Conservation (phyloP, 2,797 vertebrate species). For the Naso thynnoides region DNA sequence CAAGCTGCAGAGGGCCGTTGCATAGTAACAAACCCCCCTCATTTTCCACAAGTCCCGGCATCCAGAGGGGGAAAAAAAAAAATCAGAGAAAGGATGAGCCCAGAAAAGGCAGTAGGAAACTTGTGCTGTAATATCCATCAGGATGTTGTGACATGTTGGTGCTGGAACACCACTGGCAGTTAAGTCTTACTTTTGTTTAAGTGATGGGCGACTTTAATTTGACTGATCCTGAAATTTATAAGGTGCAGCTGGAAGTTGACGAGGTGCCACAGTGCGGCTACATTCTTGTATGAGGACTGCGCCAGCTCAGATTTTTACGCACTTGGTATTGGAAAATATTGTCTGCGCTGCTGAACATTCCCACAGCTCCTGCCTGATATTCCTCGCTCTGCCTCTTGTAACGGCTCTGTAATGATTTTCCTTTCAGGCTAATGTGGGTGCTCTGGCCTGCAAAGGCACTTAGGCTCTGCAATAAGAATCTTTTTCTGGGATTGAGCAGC, state of each 20-base stretch:
- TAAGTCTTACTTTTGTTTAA: constrained; percentile 55
- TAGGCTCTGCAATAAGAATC: constrained; percentile 59
- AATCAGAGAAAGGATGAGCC: constrained; percentile 51
- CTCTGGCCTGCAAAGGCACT: constrained; percentile 38
- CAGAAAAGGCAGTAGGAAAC: constrained; percentile 72
- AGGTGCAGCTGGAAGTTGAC: constrained; percentile 43
- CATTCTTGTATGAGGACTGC: constrained; percentile 2
- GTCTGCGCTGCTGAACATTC: constrained; percentile 50
- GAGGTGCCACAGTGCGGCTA: constrained; percentile 20
- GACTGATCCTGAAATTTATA: constrained; percentile 44
- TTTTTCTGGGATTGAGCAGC: constrained; percentile 58
- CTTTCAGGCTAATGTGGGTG: constrained; percentile 46
- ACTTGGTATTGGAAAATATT: constrained; percentile 46
- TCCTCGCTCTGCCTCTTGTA: constrained; percentile 46
- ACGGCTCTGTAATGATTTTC: constrained; percentile 46
- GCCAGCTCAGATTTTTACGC: constrained; percentile 35
- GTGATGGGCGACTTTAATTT: constrained; percentile 57
- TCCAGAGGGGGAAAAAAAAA: constrained; percentile 15
- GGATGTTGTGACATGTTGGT: constrained; percentile 64
- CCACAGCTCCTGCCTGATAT: constrained; percentile 51
- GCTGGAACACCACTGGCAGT: constrained; percentile 48
- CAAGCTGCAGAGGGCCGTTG: constrained; percentile 31
- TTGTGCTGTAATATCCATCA: constrained; percentile 57
- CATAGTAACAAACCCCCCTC: constrained; percentile 52
- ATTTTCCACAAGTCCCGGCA: constrained; percentile 65